Percentiles rank a stretch among this genome's conserved stretches.
Conservation (phyloP, 2,113 vertebrate species). For the Dipodomys merriami region DNA sequence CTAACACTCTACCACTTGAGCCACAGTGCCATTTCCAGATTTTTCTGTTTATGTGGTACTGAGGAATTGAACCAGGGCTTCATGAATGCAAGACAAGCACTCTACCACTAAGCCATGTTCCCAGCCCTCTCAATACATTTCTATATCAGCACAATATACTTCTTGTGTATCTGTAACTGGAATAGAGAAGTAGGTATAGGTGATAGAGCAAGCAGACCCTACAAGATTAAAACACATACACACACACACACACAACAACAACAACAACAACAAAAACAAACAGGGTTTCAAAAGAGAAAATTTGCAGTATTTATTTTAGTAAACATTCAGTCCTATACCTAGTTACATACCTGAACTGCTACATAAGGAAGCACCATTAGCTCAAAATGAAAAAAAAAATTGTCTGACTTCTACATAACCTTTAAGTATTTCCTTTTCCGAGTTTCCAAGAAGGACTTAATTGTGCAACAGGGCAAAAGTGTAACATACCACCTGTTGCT, state of each 20-base stretch:
- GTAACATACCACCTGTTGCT: slow-evolving; percentile 28
- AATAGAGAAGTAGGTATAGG: not conserved
- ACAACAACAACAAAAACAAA: too few relatives aligned
- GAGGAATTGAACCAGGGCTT: too few relatives aligned
- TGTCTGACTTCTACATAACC: not conserved
- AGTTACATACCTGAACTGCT: not conserved
- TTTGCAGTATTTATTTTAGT: not conserved
- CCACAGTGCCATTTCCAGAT: too few relatives aligned
- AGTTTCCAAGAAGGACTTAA: slow-evolving; percentile 60
- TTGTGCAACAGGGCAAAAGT: slow-evolving; percentile 51
- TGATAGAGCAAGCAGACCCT: not conserved
- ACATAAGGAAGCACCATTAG: not conserved
- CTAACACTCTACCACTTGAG: too few relatives aligned
- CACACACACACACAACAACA: too few relatives aligned
- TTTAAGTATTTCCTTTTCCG: slow-evolving; percentile 4
- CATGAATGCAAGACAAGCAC: too few relatives aligned
- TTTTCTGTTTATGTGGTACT: too few relatives aligned
- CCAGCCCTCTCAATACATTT: too few relatives aligned
- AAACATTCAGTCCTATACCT: not conserved
- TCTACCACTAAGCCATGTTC: too few relatives aligned
- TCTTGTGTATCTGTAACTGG: not conserved
- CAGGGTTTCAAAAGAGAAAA: not conserved
- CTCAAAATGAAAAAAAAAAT: slow-evolving; percentile 30
- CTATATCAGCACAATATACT: not conserved
- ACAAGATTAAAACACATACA: too few relatives aligned